phyloP scores from a whole-genome alignment of 2,888 invertebrate genomes.

The Leucophenga maculata region DNA sequence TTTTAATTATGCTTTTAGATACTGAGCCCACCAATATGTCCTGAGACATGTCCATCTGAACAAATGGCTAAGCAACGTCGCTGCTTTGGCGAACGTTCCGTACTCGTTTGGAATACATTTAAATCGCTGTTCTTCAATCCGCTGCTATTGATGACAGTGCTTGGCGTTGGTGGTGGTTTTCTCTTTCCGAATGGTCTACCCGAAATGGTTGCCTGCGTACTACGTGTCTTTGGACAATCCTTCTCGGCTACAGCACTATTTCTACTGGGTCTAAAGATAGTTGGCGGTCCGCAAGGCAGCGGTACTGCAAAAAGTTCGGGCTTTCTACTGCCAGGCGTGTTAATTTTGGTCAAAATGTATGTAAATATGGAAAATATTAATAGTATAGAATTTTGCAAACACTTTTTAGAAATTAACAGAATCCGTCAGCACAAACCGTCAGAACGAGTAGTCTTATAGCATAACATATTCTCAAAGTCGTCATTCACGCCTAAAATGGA shows the following conservation, averaged over 20 bases:
- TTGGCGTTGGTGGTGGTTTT: slow-evolving; percentile 90
- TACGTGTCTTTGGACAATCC: slow-evolving; percentile 87
- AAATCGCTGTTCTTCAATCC: slow-evolving; percentile 90
- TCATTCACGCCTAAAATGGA: no score
- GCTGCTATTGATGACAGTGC: slow-evolving; percentile 91
- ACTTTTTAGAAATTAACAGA: no score
- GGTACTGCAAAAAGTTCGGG: slow-evolving; percentile 73
- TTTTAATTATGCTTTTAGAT: slow-evolving; percentile 37
- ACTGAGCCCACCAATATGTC: slow-evolving; percentile 60
- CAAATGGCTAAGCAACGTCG: slow-evolving; percentile 57
- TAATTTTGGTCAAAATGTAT: slow-evolving; percentile 92
- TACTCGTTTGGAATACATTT: slow-evolving; percentile 73
- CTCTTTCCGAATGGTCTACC: slow-evolving; percentile 86
- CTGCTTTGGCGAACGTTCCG: slow-evolving; percentile 59
- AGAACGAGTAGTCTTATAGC: no score
- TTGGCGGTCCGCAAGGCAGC: slow-evolving; percentile 87
- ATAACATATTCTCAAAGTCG: no score
- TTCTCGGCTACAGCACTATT: slow-evolving; percentile 94
- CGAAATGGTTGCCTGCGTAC: slow-evolving; percentile 80
- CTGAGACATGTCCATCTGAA: slow-evolving; percentile 65
- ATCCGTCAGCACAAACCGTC: no score
- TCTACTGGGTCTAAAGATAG: slow-evolving; percentile 91
- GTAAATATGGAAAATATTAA: no score
- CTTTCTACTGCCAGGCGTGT: slow-evolving; percentile 86
- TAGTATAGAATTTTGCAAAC: no score